Base-by-base conservation (phyloP, 2,888 invertebrate species). In the Lithophane socia region DNA sequence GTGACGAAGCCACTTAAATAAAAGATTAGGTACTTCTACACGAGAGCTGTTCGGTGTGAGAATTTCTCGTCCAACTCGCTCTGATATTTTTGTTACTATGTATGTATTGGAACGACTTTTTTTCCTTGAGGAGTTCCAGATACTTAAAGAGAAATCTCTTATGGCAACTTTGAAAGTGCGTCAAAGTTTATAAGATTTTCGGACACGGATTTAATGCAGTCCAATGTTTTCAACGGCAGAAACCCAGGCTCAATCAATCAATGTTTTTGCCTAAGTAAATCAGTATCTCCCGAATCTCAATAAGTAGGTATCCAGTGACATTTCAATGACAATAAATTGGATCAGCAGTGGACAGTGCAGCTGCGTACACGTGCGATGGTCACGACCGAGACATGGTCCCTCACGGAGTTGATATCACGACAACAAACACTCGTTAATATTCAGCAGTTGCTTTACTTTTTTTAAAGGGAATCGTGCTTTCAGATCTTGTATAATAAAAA, bases 331-430 rank as follows among this genome's bases (percentile, higher is more conserved):
- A 90, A 92, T 93, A 92, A 94, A 92, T 92, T 90, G 87, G 89
- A 90, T 90, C 90, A 89, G 86, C 87, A 75, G 82, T 83, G 81
- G 86, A 77, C 86, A 77, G 75, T 83, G 90, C 92, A 92, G 92
- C 92, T 91, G 91, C 80, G 63, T 69, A 91, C 94, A 95, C 95
- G 95, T 95, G 95, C 95, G 94, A 91, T 92, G 92, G 94, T 95
- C 95, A 95, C 95, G 95, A 93, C 86, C 92, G 93, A 92, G 83
- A 76, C 86, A 78, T 83, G 87, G 86, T 89, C 90, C 91, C 90
- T 93, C 94, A 94, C 94, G 94, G 93, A 87, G 84, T 84, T 86
- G 85, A 70, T 89, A 91, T 92, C 92, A 92, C 92, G 92, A 92
- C 90, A 52, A 92, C 89, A 60, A 73, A 68, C 75, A 58, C 63